Evolutionary conservation across 2,797 vertebrate species (phyloP).

Genomic region (Podarcis lilfordi): DNA sequence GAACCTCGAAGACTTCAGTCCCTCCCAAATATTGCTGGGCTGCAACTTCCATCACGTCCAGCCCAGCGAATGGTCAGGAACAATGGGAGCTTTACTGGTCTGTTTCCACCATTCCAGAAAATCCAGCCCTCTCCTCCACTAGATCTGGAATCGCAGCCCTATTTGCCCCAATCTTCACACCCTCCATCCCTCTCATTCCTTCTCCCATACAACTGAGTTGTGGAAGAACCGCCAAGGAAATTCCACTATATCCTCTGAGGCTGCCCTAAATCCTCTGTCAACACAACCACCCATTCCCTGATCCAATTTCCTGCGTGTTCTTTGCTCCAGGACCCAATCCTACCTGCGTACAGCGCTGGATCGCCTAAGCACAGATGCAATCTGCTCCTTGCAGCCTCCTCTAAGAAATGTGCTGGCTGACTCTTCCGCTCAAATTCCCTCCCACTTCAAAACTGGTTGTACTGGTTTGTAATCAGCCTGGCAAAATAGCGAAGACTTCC

Average conservation of each 20-base stretch:
- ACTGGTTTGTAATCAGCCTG: background rate
- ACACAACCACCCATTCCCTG: background rate
- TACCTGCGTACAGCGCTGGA: background rate
- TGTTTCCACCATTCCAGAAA: background rate
- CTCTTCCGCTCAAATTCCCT: background rate
- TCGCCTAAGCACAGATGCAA: background rate
- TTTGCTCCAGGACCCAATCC: background rate
- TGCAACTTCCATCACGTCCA: too few species aligned
- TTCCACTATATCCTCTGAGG: background rate
- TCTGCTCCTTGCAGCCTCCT: background rate
- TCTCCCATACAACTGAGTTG: background rate
- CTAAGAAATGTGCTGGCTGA: background rate
- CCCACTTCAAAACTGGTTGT: conserved; percentile 15
- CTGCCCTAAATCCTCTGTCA: background rate
- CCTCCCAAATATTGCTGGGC: too few species aligned
- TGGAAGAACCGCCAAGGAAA: background rate
- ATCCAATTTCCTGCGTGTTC: background rate
- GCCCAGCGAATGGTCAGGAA: too few species aligned
- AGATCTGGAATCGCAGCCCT: background rate
- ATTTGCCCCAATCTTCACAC: background rate
- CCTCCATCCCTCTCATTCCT: background rate
- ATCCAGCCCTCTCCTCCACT: background rate
- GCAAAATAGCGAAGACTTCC: background rate
- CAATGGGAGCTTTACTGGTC: background rate
- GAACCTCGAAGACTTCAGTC: background rate